These are phyloP conservation scores for Drosophila eohydei DNA, from an alignment of 2,888 invertebrate genomes.

Conservation along the genomic window DNA sequence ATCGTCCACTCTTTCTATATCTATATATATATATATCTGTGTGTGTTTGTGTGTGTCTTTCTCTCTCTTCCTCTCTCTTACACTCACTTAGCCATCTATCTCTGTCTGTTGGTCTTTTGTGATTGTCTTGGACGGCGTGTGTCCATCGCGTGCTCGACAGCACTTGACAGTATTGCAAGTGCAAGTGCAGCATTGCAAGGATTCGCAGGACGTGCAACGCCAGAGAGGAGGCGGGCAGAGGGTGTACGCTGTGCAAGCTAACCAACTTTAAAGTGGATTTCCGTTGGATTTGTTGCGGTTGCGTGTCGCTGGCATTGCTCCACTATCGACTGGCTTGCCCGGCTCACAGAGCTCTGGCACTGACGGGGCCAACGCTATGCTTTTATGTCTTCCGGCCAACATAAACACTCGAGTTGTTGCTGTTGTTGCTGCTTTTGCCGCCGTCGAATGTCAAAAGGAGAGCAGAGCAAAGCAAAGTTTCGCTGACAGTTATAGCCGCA, in stretches of 20 bases:
- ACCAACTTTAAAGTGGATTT: slow-evolving; percentile 81
- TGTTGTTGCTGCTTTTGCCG: slow-evolving; percentile 24
- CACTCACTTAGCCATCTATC: neutral
- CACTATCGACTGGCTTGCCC: slow-evolving; percentile 41
- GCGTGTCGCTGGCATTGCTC: slow-evolving; percentile 71
- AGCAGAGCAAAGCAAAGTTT: slow-evolving; percentile 65
- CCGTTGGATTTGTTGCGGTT: slow-evolving; percentile 79
- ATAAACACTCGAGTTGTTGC: slow-evolving; percentile 78
- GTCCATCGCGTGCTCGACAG: slow-evolving; percentile 77
- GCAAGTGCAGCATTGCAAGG: slow-evolving; percentile 61
- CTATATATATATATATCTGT: neutral
- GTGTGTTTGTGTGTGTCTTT: neutral
- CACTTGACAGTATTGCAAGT: slow-evolving; percentile 70
- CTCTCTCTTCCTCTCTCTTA: slow-evolving; percentile 10
- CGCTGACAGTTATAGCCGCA: slow-evolving; percentile 69
- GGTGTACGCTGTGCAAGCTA: slow-evolving; percentile 16
- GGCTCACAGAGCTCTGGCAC: slow-evolving; percentile 4
- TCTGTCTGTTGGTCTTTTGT: slow-evolving; percentile 40
- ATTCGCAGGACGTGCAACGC: slow-evolving; percentile 9
- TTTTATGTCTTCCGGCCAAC: slow-evolving; percentile 82
- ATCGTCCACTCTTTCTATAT: neutral
- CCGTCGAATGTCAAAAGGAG: slow-evolving; percentile 58
- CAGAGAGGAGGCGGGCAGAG: neutral
- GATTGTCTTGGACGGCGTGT: slow-evolving; percentile 64
- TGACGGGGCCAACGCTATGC: slow-evolving; percentile 41